Conservation (phyloP, 1,140 invertebrate genomes). For the Drosophila repleta region DNA sequence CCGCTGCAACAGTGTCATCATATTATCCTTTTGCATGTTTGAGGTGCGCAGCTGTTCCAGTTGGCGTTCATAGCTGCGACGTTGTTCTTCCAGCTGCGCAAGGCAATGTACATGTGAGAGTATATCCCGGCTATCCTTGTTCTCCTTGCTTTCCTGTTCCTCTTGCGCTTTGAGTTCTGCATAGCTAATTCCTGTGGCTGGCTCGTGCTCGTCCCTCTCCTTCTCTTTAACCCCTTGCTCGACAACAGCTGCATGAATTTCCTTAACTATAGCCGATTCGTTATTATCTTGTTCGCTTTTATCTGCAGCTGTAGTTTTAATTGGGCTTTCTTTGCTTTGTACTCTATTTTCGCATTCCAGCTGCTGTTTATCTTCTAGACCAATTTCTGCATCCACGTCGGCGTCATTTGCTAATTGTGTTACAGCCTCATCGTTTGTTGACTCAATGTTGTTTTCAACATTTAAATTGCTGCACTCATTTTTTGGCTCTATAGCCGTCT, state of each 20-base stretch:
- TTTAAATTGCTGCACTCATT: constrained; percentile 1
- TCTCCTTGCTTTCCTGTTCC: constrained; percentile 9
- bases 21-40: constrained; percentile 77
- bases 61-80: constrained; percentile 64
- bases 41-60: constrained; percentile 69
- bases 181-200: constrained; percentile 36
- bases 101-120: constrained; percentile 71
- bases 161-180: constrained; percentile 48
- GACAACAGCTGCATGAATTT: constrained; percentile 20
- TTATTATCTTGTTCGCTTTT: constrained; percentile 34
- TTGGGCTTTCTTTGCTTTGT: constrained; percentile 21
- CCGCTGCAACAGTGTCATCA: constrained; percentile 70
- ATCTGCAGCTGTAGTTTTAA: constrained; percentile 17
- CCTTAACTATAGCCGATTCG: constrained; percentile 11
- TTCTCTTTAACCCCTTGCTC: not conserved
- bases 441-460: not conserved
- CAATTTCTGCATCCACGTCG: constrained; percentile 38
- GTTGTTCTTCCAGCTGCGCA: constrained; percentile 71
- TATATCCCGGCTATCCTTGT: constrained; percentile 45
- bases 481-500: constrained; percentile 6
- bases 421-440: not conserved
- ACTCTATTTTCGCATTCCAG: constrained; percentile 45
- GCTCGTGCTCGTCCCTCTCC: not conserved
- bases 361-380: constrained; percentile 44
- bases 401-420: constrained; percentile 20